Base-by-base conservation (phyloP, 1,140 invertebrate genomes). In the Scaptomyza pallida region DNA sequence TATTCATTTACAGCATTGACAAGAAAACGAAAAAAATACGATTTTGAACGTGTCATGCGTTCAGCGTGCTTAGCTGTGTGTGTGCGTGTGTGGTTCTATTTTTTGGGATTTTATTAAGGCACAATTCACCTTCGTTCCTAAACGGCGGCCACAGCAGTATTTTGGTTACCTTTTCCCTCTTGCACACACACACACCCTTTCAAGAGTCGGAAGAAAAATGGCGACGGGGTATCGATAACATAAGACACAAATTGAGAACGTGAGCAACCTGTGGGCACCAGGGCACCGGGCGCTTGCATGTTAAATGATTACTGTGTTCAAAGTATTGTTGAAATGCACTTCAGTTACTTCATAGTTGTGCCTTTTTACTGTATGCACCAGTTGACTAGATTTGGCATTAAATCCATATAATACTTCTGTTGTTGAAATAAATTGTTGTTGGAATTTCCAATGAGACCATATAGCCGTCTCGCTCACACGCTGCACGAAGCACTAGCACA, bases 191-290 rank as follows among this genome's bases (percentile, higher is more conserved):
- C 67, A 59, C 52, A 68, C 68, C 69, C 61, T 77, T 77, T 74
- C 69, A 86, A 77, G 55, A 74, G 61, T 48, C 70, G 61, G 57
- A 85, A 85, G 80, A 86, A 86, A 82, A 86, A 86, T 86, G 82
- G 82, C 82, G 82, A 88, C 81, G 68, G 73, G 77, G 75, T 88
- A 86, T 86, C 82, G 82, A 86, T 86, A 86, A 86, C 82, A 75
- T 72, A 51, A 51, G 43, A 65, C 37, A 30, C 33, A 59, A 60
- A 57, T 64, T 43, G 75, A 75, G 78, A 79, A 75, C 72, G 75
- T 67, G 63, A 70, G 75, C 79, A 83, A 83, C 79, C 79, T 85
- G 75, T 83, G 60, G 67, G 45, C 61, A 40, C 41, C 5, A 51
- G 48, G 26, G 5, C 15, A 44, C 12, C n/a, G 10, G 19, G 0